Evolutionary conservation across 2,797 vertebrate genomes (phyloP).

Genomic region (Anguilla obscura): DNA sequence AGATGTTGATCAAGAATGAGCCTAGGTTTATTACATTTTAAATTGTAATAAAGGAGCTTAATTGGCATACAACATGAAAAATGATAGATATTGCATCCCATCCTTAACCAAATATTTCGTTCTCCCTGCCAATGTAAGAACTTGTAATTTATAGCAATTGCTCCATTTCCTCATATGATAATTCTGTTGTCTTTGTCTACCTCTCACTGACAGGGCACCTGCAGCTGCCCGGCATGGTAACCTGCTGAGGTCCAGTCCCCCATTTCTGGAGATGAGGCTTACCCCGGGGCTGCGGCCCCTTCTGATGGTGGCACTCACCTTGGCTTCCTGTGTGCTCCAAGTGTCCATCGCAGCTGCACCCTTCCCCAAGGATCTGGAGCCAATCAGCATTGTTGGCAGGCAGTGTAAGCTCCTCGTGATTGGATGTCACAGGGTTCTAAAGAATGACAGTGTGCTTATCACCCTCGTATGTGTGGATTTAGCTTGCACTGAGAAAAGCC

Average conservation of each 20-base stretch:
- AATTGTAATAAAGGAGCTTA: background rate
- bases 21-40: background rate
- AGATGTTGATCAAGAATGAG: background rate
- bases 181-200: constrained; percentile 12
- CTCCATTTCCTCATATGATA: background rate
- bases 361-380: constrained; percentile 79
- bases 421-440: background rate
- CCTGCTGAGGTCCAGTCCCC: constrained; percentile 65
- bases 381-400: constrained; percentile 70
- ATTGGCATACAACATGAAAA: background rate
- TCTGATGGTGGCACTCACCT: constrained; percentile 63
- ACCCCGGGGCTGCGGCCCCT: constrained; percentile 61
- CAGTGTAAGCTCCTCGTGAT: constrained; percentile 65
- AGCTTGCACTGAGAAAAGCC: background rate
- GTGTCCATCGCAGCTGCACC: constrained; percentile 64
- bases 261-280: constrained; percentile 71
- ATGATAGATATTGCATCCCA: background rate
- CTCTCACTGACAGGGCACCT: constrained; percentile 57
- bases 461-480: background rate
- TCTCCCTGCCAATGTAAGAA: background rate
- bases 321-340: constrained; percentile 61
- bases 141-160: background rate
- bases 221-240: constrained; percentile 66
- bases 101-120: background rate
- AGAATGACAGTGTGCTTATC: background rate